Conservation (phyloP, 2,797 vertebrate species). For the Anguilla pacifica region DNA sequence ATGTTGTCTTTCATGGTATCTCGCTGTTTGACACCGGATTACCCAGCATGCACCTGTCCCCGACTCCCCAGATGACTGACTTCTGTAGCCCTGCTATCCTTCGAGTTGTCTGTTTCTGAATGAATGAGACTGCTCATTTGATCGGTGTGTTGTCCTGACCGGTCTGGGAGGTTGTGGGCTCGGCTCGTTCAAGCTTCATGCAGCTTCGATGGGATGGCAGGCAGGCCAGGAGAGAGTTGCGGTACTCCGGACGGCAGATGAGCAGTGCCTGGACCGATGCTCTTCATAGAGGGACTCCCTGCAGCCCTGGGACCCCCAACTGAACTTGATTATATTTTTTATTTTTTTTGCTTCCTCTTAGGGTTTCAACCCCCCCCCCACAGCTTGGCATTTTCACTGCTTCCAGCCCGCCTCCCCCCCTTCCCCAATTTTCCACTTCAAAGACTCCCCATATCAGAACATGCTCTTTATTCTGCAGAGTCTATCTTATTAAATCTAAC, state of each 20-base stretch:
- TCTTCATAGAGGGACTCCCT: too few species aligned
- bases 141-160: conserved; percentile 55
- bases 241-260: too few species aligned
- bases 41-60: background rate
- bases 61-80: background rate
- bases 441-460: background rate
- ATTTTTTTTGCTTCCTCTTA: background rate
- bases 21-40: background rate
- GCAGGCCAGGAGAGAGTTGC: too few species aligned
- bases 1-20: background rate
- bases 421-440: conserved; percentile 9
- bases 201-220: too few species aligned
- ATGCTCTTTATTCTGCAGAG: background rate
- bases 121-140: conserved; percentile 58
- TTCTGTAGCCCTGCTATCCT: background rate
- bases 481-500: background rate
- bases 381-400: background rate
- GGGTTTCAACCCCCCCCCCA: background rate
- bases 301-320: too few species aligned
- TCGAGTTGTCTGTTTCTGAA: conserved; percentile 48
- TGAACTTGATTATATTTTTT: background rate
- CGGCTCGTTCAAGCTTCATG: conserved; percentile 40
- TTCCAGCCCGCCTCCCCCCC: background rate
- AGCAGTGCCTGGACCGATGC: too few species aligned
- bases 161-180: conserved; percentile 8